These are phyloP conservation scores for Drosophila melanosoma DNA, from an alignment of 2,888 invertebrate species.

Conservation along the genomic window DNA sequence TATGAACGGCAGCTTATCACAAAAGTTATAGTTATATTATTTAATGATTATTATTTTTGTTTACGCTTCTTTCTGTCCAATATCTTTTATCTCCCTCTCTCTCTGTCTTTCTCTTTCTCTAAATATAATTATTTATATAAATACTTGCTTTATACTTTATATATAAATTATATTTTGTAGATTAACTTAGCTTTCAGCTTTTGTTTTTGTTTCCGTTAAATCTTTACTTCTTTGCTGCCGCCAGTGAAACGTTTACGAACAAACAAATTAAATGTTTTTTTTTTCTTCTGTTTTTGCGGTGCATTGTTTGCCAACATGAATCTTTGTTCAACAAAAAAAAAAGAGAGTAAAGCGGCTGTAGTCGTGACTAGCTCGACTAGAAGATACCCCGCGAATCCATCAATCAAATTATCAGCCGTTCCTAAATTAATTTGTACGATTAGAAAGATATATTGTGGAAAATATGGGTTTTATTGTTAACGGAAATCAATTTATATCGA, in stretches of 20 bases:
- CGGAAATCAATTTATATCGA: not conserved
- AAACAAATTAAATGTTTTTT: not conserved
- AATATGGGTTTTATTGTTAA: not conserved
- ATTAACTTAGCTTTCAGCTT: not conserved
- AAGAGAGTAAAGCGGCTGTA: not conserved
- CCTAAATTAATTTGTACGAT: not conserved
- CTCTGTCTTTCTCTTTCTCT: too few relatives aligned
- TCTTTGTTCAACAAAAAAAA: not conserved
- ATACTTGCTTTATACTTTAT: too few relatives aligned
- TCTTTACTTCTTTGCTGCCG: not conserved
- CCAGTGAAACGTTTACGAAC: not conserved
- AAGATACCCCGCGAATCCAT: not conserved
- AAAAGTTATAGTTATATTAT: not conserved
- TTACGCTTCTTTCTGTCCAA: not conserved
- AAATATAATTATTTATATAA: not conserved
- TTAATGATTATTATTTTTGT: not conserved
- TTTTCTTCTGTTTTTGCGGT: not conserved
- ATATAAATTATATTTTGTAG: not conserved
- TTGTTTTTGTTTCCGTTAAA: not conserved
- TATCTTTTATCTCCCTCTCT: not conserved
- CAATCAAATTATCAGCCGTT: not conserved
- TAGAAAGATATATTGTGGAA: not conserved
- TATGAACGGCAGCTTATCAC: not conserved
- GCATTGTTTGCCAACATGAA: not conserved
- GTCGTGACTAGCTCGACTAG: not conserved